Conservation (phyloP, 2,888 invertebrate species). For the Mesorhabditis belari region DNA sequence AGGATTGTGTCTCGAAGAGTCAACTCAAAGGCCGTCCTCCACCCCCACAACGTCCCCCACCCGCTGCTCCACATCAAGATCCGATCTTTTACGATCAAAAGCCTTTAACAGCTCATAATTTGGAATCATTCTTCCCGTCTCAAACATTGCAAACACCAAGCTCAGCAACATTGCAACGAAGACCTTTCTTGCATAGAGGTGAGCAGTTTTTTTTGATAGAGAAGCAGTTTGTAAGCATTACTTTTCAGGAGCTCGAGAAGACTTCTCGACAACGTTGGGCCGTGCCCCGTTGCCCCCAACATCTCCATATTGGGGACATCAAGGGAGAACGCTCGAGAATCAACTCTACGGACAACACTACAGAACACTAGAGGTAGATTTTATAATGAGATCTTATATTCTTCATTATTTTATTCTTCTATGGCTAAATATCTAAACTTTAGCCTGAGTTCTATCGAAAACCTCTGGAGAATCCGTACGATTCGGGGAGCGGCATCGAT, state of each 20-base stretch:
- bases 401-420: too few species aligned
- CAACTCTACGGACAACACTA: neutral
- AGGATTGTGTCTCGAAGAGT: neutral
- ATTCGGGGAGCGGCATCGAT: neutral
- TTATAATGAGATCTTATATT: neutral
- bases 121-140: neutral
- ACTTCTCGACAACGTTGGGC: neutral
- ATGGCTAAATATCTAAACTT: neutral
- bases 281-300: neutral
- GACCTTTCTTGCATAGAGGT: neutral
- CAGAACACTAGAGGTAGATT: neutral
- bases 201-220: neutral
- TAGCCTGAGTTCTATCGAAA: neutral
- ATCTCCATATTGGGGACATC: neutral
- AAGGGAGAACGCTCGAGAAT: neutral
- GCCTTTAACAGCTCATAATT: neutral
- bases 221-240: neutral
- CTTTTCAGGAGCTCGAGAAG: neutral
- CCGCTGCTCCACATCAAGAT: slow-evolving; percentile 25
- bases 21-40: slow-evolving; percentile 30
- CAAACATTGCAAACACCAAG: neutral
- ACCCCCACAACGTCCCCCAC: slow-evolving; percentile 43
- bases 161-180: neutral
- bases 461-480: neutral
- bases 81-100: neutral